These are phyloP conservation scores for Ageneiosus marmoratus DNA, from an alignment of 2,113 vertebrate species.

Conservation along the genomic window DNA sequence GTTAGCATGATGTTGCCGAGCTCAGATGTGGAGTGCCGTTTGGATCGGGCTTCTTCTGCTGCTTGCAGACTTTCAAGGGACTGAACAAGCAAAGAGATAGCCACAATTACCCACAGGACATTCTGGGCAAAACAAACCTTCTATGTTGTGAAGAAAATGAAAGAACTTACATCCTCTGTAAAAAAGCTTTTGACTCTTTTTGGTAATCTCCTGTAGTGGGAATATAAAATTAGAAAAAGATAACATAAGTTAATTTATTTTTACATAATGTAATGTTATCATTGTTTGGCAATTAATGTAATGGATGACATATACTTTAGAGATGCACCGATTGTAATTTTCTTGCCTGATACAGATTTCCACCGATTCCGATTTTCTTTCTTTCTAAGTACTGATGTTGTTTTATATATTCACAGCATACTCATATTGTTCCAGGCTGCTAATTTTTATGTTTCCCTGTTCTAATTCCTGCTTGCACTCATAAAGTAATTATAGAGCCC, in stretches of 20 bases:
- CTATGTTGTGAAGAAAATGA: background rate
- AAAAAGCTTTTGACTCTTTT: conserved; percentile 96
- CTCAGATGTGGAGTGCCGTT: conserved; percentile 91
- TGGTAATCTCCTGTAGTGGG: conserved; percentile 81
- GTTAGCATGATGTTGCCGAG: conserved; percentile 84
- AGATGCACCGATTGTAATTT: too few species aligned
- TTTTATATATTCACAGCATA: too few species aligned
- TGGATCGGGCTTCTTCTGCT: conserved; percentile 82
- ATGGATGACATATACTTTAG: background rate
- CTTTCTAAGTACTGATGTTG: too few species aligned
- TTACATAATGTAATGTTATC: background rate
- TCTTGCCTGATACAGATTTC: too few species aligned
- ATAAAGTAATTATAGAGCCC: too few species aligned
- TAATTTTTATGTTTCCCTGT: too few species aligned
- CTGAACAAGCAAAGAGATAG: conserved; percentile 64
- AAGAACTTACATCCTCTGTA: conserved; percentile 85
- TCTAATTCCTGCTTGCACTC: too few species aligned
- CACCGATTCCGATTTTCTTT: too few species aligned
- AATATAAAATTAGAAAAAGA: conserved; percentile 1
- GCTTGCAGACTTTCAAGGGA: conserved; percentile 87
- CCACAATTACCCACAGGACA: conserved; percentile 6
- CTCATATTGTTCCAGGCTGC: too few species aligned
- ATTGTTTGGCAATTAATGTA: background rate
- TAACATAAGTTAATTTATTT: background rate
- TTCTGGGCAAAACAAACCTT: background rate